A percentile compares a stretch with the other conserved stretches of the same genome.
phyloP scores from a whole-genome alignment of 2,113 vertebrate genomes.

The cat (Felis catus) region DNA sequence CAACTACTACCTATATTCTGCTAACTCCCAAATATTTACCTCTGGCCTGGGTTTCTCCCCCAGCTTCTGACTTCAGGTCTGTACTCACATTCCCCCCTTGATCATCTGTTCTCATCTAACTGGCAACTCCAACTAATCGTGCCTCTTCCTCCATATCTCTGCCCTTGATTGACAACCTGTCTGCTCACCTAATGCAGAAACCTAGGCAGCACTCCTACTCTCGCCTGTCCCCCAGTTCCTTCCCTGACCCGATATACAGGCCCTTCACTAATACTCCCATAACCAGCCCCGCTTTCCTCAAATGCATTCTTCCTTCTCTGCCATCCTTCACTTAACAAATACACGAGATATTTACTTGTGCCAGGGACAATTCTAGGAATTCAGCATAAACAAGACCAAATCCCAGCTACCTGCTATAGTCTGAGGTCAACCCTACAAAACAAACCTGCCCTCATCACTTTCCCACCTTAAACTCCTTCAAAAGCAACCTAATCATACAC shows the following conservation, averaged over 20 bases:
- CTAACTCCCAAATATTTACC: background rate
- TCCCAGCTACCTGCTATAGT: background rate
- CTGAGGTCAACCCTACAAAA: slow-evolving; percentile 16
- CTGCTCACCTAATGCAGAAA: slow-evolving; percentile 13
- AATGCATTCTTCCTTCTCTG: background rate
- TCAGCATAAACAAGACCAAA: slow-evolving; percentile 18
- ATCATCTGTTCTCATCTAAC: background rate
- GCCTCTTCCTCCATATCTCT: background rate
- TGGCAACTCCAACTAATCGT: background rate
- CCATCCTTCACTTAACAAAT: slow-evolving; percentile 6
- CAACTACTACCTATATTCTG: background rate
- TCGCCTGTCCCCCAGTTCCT: background rate
- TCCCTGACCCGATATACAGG: background rate
- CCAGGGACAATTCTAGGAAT: slow-evolving; percentile 8
- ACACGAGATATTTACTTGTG: background rate
- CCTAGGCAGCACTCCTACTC: background rate
- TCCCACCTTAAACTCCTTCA: background rate
- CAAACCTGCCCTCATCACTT: background rate
- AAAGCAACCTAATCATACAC: background rate
- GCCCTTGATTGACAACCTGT: background rate
- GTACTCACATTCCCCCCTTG: too few species aligned
- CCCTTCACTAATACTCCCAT: background rate
- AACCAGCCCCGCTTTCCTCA: background rate
- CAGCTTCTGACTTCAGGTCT: slow-evolving; percentile 10
- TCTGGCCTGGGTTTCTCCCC: background rate